These are phyloP conservation scores for Augochlora pura DNA, from an alignment of 1,140 invertebrate genomes.

Conservation along the genomic window DNA sequence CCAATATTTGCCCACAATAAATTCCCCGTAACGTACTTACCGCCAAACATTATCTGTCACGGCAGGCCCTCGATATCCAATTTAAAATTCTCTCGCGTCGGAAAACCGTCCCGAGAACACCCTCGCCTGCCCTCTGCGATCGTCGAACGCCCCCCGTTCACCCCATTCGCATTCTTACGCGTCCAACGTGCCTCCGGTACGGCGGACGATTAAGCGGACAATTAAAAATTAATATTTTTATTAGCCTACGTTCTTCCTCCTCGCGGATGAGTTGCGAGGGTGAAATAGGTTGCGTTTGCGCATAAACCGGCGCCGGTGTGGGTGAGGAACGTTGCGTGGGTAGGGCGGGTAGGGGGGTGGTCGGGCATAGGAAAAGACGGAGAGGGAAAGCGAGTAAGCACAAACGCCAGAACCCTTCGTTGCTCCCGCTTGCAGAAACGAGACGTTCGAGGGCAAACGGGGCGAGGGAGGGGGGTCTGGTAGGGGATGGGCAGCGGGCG, in stretches of 20 bases:
- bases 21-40: conserved; percentile 28
- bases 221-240: conserved; percentile 71
- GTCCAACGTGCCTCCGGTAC: background rate
- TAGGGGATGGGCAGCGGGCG: conserved; percentile 12
- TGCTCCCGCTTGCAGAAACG: conserved; percentile 50
- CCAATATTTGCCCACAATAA: conserved; percentile 36
- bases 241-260: conserved; percentile 44
- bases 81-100: conserved; percentile 3
- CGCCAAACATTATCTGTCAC: conserved; percentile 20
- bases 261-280: conserved; percentile 8
- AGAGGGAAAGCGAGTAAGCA: conserved; percentile 31
- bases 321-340: too few relatives aligned
- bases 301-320: conserved; percentile 7
- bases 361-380: conserved; percentile 18
- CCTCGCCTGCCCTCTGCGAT: background rate
- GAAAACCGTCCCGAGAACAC: background rate
- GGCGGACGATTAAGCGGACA: conserved; percentile 60
- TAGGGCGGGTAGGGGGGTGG: background rate
- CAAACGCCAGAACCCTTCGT: conserved; percentile 51
- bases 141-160: background rate
- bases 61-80: background rate
- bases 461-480: background rate
- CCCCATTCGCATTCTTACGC: background rate
- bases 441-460: conserved; percentile 50
- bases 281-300: conserved; percentile 56